Base-by-base conservation (phyloP, 64 coral and sea anemone species). In the Actinia equina region DNA sequence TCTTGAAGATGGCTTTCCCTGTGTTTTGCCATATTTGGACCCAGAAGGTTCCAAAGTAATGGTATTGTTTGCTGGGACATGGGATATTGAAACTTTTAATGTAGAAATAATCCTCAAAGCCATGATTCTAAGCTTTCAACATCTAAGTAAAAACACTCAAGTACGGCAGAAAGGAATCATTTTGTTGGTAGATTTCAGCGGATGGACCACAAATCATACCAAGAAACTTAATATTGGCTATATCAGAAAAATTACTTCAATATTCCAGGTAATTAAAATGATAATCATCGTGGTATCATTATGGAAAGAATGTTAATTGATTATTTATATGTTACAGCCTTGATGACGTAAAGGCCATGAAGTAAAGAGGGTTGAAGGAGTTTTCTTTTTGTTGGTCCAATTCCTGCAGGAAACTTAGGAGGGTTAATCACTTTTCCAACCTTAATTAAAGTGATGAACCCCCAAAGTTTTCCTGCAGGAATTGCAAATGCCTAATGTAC, bases 141-240 rank as follows among this genome's bases (percentile, higher is more conserved):
- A 94, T 19, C 82, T 92, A 16, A 92, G 90, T 43, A 71, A 89
- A 37, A 44, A 64, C 11, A 71, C 81, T 6, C 86, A 92, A 64
- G 80, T 79, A 10, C 93, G 94, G 45, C 64, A 79, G 30, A 92
- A 91, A 20, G 96, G 96, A n/a, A 71, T 98, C 45, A 17, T 86
- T n/a, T 70, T 94, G 6, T 89, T 98, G 46, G 85, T 94, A 17
- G 96, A 98, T 82, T 98, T 98, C 84, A 90, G 89, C 51, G 96
- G 91, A 42, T 98, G 96, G 96, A 86, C 83, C 2, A 88, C 93
- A 10, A 81, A 84, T 44, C 96, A 98, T 18, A 43, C 89, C 8
- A 85, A 90, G 20, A 82, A 88, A n/a, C 58, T 98, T 53, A 88
- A 82, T 18, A 20, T 98, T 7, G 59, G 76, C 27, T 92, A 86